These are phyloP conservation scores for Chelon auratus DNA, from an alignment of 2,797 vertebrate genomes.

Conservation along the genomic window DNA sequence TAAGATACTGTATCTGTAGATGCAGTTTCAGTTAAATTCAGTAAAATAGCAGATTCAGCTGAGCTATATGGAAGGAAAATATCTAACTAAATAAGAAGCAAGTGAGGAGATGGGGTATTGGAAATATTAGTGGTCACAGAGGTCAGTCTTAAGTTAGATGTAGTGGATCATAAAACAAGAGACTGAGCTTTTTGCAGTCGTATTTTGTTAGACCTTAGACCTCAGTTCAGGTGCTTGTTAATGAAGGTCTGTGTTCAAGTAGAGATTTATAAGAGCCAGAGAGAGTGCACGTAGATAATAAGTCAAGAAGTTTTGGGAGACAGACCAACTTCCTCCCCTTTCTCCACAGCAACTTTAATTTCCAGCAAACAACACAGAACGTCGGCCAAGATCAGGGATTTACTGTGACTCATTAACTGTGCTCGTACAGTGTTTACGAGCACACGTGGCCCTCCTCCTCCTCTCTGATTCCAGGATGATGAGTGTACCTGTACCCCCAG, in stretches of 20 bases:
- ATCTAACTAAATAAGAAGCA: background rate
- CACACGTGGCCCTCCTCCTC: conserved; percentile 28
- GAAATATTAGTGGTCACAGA: background rate
- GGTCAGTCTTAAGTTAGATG: background rate
- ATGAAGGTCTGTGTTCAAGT: background rate
- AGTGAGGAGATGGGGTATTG: background rate
- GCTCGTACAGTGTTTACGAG: conserved; percentile 37
- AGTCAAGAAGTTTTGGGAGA: conserved; percentile 8
- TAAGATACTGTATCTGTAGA: no score
- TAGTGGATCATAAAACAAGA: background rate
- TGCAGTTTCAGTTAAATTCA: no score
- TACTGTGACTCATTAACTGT: conserved; percentile 63
- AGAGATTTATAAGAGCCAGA: conserved; percentile 16
- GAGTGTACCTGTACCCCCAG: conserved; percentile 58
- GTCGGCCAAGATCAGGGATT: conserved; percentile 54
- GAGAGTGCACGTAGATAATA: conserved; percentile 22
- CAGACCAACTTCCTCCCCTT: conserved; percentile 27
- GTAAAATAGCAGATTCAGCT: background rate
- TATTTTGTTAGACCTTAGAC: background rate
- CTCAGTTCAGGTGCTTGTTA: conserved; percentile 11
- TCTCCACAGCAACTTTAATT: conserved; percentile 30
- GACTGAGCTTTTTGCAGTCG: background rate
- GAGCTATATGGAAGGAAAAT: background rate
- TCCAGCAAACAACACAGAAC: conserved; percentile 43
- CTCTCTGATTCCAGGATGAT: conserved; percentile 63